Percentiles rank a stretch among this genome's conserved stretches.
These are phyloP conservation scores for Luscinia megarhynchos DNA, from an alignment of 2,797 vertebrate species.

Conservation along the genomic window DNA sequence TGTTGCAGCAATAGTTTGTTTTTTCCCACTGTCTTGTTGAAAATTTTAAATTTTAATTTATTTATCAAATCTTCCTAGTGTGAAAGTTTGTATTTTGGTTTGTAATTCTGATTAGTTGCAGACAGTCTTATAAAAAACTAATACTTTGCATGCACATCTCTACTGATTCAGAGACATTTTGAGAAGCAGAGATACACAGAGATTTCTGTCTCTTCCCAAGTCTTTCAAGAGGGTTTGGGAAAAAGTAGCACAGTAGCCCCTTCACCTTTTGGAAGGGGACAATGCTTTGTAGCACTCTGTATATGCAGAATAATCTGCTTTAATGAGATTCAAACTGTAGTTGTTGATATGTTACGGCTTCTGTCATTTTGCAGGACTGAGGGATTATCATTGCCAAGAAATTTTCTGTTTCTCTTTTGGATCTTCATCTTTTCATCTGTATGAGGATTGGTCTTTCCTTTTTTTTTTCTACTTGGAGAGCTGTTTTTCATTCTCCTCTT, in stretches of 20 bases:
- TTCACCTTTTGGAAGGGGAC: background rate
- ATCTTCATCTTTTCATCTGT: background rate
- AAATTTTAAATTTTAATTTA: background rate
- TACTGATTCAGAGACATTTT: background rate
- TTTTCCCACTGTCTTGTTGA: background rate
- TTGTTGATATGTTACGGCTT: background rate
- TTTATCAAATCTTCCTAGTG: background rate
- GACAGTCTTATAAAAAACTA: background rate
- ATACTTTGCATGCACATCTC: background rate
- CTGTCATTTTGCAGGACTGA: background rate
- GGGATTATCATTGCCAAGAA: background rate
- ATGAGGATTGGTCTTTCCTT: background rate
- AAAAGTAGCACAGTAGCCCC: background rate
- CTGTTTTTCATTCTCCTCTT: background rate
- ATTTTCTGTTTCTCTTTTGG: background rate
- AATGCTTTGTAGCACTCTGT: background rate
- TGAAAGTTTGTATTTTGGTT: background rate
- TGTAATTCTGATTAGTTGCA: background rate
- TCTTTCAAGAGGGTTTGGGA: background rate
- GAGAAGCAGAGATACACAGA: background rate
- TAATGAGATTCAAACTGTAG: background rate
- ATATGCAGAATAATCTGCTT: background rate
- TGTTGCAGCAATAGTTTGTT: background rate
- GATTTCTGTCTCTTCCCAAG: background rate
- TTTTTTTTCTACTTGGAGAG: background rate